Percentiles rank a stretch among this genome's conserved stretches.
These are phyloP conservation scores for Meandrina meandrites DNA, from an alignment of 92 coral and sea anemone genomes.

Conservation along the genomic window DNA sequence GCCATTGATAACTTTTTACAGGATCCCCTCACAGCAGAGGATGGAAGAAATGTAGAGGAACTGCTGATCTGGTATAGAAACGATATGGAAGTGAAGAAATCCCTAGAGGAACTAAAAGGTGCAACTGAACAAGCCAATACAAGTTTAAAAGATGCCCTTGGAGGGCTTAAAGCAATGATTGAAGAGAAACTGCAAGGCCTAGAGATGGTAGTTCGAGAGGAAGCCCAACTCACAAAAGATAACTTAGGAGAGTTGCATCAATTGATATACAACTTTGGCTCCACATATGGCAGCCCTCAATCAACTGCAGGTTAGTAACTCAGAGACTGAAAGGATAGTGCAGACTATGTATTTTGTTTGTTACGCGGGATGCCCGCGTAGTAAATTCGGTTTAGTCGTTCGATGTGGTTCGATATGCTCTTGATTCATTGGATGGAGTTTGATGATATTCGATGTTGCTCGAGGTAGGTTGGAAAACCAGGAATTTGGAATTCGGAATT, in stretches of 20 bases:
- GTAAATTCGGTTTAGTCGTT: too few species aligned
- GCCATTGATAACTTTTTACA: not conserved
- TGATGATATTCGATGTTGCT: too few species aligned
- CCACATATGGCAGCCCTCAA: not conserved
- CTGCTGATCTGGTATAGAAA: not conserved
- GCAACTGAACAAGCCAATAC: not conserved
- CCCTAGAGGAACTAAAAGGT: not conserved
- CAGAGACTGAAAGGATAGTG: too few species aligned
- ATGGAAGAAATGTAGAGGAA: not conserved
- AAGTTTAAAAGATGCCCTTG: not conserved
- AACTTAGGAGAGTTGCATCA: not conserved
- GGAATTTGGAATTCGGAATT: too few species aligned
- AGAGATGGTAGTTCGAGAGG: conserved; percentile 10
- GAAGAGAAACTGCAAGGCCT: too few species aligned
- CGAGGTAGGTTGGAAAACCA: too few species aligned
- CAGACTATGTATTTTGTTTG: too few species aligned
- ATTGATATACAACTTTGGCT: not conserved
- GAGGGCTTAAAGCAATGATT: too few species aligned
- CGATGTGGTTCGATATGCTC: too few species aligned
- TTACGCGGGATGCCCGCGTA: too few species aligned
- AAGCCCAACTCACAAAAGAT: not conserved
- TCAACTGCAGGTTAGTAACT: not conserved
- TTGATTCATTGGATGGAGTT: too few species aligned
- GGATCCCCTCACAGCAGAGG: conserved; percentile 1
- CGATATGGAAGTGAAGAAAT: not conserved